Conservation (phyloP, 2,797 vertebrate species). For the Anguilla megastoma region DNA sequence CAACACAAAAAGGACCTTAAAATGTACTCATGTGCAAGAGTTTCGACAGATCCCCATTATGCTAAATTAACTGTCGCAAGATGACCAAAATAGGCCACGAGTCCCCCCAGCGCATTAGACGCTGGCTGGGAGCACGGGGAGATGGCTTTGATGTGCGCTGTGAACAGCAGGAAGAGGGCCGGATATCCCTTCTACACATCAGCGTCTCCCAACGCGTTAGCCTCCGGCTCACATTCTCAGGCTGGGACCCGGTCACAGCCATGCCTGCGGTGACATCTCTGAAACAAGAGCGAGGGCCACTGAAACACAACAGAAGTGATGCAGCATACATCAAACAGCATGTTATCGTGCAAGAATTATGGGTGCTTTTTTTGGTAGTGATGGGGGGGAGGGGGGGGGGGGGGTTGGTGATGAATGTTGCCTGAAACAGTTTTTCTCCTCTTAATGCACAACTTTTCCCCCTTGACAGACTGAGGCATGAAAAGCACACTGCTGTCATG, state of each 20-base stretch:
- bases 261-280: background rate
- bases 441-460: no score
- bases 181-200: background rate
- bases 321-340: background rate
- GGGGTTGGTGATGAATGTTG: no score
- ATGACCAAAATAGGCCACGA: conserved; percentile 14
- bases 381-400: background rate
- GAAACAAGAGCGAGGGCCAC: background rate
- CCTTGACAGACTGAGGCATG: no score
- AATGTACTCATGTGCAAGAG: conserved; percentile 10
- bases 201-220: background rate
- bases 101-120: conserved; percentile 15
- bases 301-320: background rate
- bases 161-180: background rate
- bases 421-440: no score
- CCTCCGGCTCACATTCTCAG: background rate
- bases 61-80: conserved; percentile 12
- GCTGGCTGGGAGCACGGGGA: background rate
- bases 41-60: conserved; percentile 7
- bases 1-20: background rate
- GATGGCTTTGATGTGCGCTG: background rate
- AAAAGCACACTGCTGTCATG: no score
- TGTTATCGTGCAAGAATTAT: background rate
- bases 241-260: background rate
- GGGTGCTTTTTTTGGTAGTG: background rate